phyloP scores from a whole-genome alignment of 2,113 vertebrate genomes.

The human (Homo sapiens) region DNA sequence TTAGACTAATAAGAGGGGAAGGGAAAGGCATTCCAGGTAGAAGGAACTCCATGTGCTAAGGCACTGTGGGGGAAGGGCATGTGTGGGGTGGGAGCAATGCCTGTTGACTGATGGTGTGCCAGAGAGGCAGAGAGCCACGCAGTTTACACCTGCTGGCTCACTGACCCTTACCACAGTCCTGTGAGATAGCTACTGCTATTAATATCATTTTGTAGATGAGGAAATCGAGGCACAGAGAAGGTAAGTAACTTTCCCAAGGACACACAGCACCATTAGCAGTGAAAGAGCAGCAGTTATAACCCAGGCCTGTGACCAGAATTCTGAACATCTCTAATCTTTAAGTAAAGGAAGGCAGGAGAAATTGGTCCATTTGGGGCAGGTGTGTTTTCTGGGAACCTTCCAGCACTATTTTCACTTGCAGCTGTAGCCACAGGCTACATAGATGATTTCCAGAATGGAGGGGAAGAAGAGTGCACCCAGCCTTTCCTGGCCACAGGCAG shows the following conservation, averaged over 20 bases:
- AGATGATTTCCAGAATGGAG: not conserved
- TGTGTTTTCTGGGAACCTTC: not conserved
- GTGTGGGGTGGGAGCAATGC: not conserved
- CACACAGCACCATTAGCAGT: not conserved
- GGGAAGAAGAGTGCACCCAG: not conserved
- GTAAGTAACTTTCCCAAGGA: not conserved
- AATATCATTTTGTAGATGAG: not conserved
- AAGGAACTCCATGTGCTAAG: not conserved
- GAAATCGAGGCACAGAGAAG: not conserved
- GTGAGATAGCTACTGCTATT: not conserved
- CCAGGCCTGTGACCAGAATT: not conserved
- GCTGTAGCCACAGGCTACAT: not conserved
- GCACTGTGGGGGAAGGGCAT: not conserved
- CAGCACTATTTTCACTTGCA: not conserved
- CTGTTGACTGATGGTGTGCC: not conserved
- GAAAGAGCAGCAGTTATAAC: not conserved
- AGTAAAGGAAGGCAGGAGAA: not conserved
- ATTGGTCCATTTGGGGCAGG: not conserved
- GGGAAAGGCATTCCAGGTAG: not conserved
- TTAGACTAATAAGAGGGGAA: not conserved
- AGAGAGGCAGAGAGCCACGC: not conserved
- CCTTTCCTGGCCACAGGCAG: not conserved
- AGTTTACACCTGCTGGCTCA: not conserved
- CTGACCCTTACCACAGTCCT: not conserved
- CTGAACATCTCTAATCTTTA: not conserved